These are phyloP conservation scores for Trichogramma dendrolimi DNA, from an alignment of 2,888 invertebrate species.

Conservation along the genomic window DNA sequence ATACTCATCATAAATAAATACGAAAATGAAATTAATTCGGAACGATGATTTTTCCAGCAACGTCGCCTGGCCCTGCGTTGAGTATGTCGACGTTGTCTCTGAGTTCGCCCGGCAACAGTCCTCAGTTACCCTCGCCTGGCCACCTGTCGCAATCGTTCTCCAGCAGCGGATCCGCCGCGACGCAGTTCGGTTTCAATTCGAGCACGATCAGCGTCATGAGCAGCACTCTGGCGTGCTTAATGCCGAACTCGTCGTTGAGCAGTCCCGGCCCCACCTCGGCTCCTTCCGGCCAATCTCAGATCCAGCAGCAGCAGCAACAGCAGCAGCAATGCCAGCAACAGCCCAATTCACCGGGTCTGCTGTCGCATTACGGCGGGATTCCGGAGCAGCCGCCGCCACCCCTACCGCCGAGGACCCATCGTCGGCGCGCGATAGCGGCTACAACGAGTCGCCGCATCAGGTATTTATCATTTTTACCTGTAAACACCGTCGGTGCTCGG, in stretches of 20 bases:
- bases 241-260: constrained; percentile 33
- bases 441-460: constrained; percentile 61
- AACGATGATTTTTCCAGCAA: constrained; percentile 29
- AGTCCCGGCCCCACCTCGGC: constrained; percentile 46
- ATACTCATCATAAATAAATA: constrained; percentile 4
- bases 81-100: constrained; percentile 46
- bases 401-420: constrained; percentile 58
- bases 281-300: too few species aligned
- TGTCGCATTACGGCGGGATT: constrained; percentile 25
- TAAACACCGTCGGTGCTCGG: not conserved
- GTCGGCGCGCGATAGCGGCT: constrained; percentile 58
- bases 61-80: constrained; percentile 44
- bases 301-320: constrained; percentile 34
- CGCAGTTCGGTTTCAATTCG: constrained; percentile 52
- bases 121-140: constrained; percentile 47
- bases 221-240: constrained; percentile 40
- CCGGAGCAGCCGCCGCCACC: constrained; percentile 55
- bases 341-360: not conserved
- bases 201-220: constrained; percentile 54
- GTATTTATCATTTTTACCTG: constrained; percentile 36
- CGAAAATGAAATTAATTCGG: too few species aligned
- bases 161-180: constrained; percentile 33
- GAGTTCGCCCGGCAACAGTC: constrained; percentile 48
- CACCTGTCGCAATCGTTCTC: constrained; percentile 41
- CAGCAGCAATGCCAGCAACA: constrained; percentile 45